Conservation (phyloP, 1,140 invertebrate species). For the Uloborus diversus region DNA sequence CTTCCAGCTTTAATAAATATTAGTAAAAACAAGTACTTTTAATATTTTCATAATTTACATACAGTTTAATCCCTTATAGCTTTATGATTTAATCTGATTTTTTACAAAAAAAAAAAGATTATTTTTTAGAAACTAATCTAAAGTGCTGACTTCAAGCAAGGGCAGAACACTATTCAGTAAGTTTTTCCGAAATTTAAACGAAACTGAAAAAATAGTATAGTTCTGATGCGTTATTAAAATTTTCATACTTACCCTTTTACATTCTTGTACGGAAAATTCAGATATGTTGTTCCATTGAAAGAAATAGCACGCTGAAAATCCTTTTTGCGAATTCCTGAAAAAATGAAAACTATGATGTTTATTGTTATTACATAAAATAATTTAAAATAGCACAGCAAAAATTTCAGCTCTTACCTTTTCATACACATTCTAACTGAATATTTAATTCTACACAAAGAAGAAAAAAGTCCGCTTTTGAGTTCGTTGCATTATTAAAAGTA, state of each 20-base stretch:
- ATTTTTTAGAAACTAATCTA: no score
- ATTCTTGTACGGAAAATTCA: conserved; percentile 37
- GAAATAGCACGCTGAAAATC: conserved; percentile 21
- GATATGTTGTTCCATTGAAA: conserved; percentile 45
- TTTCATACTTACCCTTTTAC: conserved; percentile 34
- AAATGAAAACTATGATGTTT: no score
- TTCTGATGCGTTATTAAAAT: not conserved
- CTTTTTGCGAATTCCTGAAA: conserved; percentile 37
- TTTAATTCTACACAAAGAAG: not conserved
- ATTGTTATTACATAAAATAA: not conserved
- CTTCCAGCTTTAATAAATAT: no score
- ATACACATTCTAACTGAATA: not conserved
- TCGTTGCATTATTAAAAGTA: not conserved
- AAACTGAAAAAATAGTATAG: not conserved
- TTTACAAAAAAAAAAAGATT: no score
- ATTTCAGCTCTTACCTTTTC: not conserved
- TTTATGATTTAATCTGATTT: no score
- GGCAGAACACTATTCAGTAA: no score
- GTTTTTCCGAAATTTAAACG: no score
- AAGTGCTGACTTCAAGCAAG: no score
- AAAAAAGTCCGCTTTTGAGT: not conserved
- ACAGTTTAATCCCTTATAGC: no score
- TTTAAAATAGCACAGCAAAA: not conserved
- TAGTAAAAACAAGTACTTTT: no score
- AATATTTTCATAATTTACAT: no score